These are phyloP conservation scores for Gastrophysa polygoni DNA, from an alignment of 2,888 invertebrate species.

Conservation along the genomic window DNA sequence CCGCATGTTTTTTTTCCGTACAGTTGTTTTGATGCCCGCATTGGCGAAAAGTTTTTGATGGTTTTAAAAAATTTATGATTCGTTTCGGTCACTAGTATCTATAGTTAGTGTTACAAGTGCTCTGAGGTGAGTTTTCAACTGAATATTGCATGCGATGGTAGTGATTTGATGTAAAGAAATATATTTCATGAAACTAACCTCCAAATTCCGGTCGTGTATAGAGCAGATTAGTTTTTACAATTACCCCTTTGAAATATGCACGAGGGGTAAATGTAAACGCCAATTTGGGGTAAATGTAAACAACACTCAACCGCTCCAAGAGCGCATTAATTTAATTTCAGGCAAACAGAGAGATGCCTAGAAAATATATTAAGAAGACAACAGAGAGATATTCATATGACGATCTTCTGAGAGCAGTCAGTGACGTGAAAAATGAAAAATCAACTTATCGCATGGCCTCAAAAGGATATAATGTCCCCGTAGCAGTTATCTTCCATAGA, in stretches of 20 bases:
- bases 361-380: conserved; percentile 21
- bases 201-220: conserved; percentile 1
- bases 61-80: not conserved
- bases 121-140: conserved; percentile 8
- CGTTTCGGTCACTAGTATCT: not conserved
- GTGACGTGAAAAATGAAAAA: conserved; percentile 30
- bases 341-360: conserved; percentile 13
- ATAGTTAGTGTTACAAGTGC: not conserved
- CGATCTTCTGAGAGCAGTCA: conserved; percentile 26
- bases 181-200: conserved; percentile 10
- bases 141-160: not conserved
- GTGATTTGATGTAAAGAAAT: conserved; percentile 3
- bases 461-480: conserved; percentile 23
- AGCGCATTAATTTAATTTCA: conserved; percentile 6
- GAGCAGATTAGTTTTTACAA: conserved; percentile 18
- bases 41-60: conserved; percentile 5
- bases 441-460: conserved; percentile 28
- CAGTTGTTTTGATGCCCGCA: not conserved
- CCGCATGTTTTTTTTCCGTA: not conserved
- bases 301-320: not conserved
- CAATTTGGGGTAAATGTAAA: conserved; percentile 25
- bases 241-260: conserved; percentile 16
- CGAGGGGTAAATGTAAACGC: conserved; percentile 22
- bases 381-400: conserved; percentile 15
- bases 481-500: conserved; percentile 29